Percentiles rank a stretch among this genome's conserved stretches.
phyloP scores from a whole-genome alignment of 2,797 vertebrate genomes.

The Pelochelys cantorii region DNA sequence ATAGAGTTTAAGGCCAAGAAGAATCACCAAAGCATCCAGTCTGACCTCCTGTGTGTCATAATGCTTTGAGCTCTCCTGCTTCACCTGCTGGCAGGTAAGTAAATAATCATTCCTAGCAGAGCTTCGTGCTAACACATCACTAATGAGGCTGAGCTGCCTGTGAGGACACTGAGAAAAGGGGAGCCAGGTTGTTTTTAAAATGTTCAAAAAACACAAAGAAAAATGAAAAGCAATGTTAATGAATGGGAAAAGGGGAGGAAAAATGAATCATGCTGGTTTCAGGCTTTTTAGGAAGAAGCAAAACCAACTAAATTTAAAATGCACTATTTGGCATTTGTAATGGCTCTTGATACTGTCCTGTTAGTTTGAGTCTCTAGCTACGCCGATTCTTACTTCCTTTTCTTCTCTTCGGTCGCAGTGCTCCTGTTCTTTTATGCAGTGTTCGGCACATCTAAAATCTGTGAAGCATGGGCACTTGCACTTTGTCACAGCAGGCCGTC shows the following conservation, averaged over 20 bases:
- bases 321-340: constrained; percentile 25
- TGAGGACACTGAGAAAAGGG: neutral
- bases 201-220: neutral
- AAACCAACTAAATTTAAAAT: constrained; percentile 39
- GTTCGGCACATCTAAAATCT: neutral
- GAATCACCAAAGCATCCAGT: too few species aligned
- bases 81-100: neutral
- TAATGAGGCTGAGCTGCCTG: neutral
- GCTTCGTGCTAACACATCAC: neutral
- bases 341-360: neutral
- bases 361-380: neutral
- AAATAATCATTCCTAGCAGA: neutral
- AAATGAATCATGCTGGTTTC: neutral
- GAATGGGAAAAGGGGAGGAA: neutral
- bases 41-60: too few species aligned
- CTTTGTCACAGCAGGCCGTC: neutral
- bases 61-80: neutral
- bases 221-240: neutral
- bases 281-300: constrained; percentile 46
- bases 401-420: neutral
- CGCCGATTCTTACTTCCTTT: neutral
- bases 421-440: neutral
- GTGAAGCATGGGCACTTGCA: neutral
- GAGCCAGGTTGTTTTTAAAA: neutral
- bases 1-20: too few species aligned